A percentile compares a stretch with the other conserved stretches of the same genome.
Evolutionary conservation across 2,888 invertebrate species (phyloP).

Genomic region (Elmis aenea): DNA sequence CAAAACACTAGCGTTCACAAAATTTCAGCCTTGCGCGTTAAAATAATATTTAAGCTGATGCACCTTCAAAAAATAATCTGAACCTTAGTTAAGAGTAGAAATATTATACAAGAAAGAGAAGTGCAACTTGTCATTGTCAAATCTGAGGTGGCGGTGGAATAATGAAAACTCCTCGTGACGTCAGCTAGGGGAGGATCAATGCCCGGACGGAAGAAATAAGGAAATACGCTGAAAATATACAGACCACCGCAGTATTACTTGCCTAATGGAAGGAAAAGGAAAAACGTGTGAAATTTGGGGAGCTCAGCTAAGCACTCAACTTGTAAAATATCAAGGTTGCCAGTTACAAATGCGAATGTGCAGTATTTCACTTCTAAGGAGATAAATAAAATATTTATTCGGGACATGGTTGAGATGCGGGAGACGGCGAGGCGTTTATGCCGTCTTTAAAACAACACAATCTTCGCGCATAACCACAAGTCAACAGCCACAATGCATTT

Average conservation of each 20-base stretch:
- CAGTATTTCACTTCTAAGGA: slow-evolving; percentile 14
- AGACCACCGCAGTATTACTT: slow-evolving; percentile 28
- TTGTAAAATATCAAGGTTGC: slow-evolving; percentile 22
- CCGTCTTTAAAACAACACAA: no score
- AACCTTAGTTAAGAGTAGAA: no score
- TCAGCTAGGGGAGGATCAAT: slow-evolving; percentile 25
- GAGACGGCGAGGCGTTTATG: no score
- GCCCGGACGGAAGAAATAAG: slow-evolving; percentile 34
- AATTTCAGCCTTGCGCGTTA: no score
- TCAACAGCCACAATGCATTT: no score
- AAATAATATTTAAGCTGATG: no score
- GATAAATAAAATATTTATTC: slow-evolving; percentile 21
- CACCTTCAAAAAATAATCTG: no score
- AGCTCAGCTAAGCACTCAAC: slow-evolving; percentile 13
- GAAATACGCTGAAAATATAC: slow-evolving; percentile 33
- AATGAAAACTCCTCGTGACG: slow-evolving; percentile 23
- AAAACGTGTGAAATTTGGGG: slow-evolving; percentile 32
- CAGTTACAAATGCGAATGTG: slow-evolving; percentile 12
- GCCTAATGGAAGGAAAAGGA: slow-evolving; percentile 35
- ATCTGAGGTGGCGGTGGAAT: slow-evolving; percentile 20
- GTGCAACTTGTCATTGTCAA: slow-evolving; percentile 10
- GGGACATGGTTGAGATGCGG: no score
- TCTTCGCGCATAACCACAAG: no score
- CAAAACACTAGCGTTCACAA: no score
- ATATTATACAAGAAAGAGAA: no score